Evolutionary conservation across 2,113 vertebrate species (phyloP).

Genomic region (Oryzias curvinotus): DNA sequence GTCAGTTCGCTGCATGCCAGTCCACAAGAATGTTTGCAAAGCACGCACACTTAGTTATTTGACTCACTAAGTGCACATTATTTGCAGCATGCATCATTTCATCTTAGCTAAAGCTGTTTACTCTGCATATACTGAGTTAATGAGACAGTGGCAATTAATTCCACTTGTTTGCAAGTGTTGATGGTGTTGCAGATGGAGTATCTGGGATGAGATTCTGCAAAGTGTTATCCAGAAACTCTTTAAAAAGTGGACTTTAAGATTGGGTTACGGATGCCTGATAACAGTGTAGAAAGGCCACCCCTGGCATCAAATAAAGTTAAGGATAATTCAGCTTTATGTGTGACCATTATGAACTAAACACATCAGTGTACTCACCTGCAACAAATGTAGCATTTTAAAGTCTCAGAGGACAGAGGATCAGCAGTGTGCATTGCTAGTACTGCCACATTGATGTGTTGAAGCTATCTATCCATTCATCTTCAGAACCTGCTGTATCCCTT

Average conservation of each 20-base stretch:
- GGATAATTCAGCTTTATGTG: too few species aligned
- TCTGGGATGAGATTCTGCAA: conserved; percentile 27
- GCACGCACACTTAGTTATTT: conserved; percentile 15
- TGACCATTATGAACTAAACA: too few species aligned
- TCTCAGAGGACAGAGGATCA: too few species aligned
- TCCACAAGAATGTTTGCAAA: neutral
- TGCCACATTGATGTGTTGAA: too few species aligned
- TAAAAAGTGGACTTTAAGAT: neutral
- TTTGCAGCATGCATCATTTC: conserved; percentile 58
- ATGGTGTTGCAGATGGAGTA: conserved; percentile 21
- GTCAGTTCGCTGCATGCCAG: neutral
- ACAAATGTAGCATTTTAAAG: too few species aligned
- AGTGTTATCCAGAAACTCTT: neutral
- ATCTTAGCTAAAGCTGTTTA: conserved; percentile 56
- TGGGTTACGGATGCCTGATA: neutral
- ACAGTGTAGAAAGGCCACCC: too few species aligned
- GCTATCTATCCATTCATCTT: too few species aligned
- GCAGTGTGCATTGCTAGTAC: too few species aligned
- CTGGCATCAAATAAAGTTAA: too few species aligned
- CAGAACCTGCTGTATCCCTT: too few species aligned
- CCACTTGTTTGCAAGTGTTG: conserved; percentile 47
- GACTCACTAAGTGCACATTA: conserved; percentile 43
- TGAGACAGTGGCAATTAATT: conserved; percentile 58
- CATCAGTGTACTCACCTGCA: too few species aligned
- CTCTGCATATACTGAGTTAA: conserved; percentile 54